These are phyloP conservation scores for Prorops nasuta DNA, from an alignment of 1,140 invertebrate genomes.

Conservation along the genomic window DNA sequence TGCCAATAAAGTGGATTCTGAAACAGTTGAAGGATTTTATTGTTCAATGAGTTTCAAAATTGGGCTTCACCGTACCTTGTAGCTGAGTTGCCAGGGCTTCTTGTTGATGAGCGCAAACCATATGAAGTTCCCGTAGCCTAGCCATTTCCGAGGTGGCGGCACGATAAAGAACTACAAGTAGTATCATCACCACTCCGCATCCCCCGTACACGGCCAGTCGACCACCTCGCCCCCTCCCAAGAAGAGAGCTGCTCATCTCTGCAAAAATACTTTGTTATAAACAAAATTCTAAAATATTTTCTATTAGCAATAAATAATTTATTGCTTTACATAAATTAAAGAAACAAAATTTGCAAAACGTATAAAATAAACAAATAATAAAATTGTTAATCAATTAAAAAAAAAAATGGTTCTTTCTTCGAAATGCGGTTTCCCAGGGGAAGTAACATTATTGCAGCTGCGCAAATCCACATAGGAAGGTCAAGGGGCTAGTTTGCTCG, in stretches of 20 bases:
- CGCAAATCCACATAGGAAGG: no score
- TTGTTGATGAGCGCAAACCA: constrained; percentile 52
- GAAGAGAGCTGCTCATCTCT: constrained; percentile 52
- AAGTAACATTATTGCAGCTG: no score
- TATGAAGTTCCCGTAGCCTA: constrained; percentile 44
- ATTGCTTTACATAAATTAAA: no score
- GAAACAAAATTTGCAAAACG: no score
- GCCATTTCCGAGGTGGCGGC: constrained; percentile 48
- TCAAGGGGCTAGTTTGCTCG: no score
- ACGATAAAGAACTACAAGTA: constrained; percentile 48
- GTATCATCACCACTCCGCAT: constrained; percentile 35
- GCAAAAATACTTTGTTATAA: no score
- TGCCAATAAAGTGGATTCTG: neutral
- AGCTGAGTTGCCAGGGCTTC: constrained; percentile 52
- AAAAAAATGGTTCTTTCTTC: no score
- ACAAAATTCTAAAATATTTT: no score
- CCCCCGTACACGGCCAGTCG: constrained; percentile 49
- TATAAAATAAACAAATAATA: neutral
- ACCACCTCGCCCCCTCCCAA: constrained; percentile 49
- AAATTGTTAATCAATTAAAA: no score
- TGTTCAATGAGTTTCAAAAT: neutral
- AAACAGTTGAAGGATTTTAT: no score
- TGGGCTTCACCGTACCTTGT: constrained; percentile 43
- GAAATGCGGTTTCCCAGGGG: no score
- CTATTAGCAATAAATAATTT: no score